Evolutionary conservation across 2,888 invertebrate species (phyloP).

Genomic region (Lycia hirtaria): DNA sequence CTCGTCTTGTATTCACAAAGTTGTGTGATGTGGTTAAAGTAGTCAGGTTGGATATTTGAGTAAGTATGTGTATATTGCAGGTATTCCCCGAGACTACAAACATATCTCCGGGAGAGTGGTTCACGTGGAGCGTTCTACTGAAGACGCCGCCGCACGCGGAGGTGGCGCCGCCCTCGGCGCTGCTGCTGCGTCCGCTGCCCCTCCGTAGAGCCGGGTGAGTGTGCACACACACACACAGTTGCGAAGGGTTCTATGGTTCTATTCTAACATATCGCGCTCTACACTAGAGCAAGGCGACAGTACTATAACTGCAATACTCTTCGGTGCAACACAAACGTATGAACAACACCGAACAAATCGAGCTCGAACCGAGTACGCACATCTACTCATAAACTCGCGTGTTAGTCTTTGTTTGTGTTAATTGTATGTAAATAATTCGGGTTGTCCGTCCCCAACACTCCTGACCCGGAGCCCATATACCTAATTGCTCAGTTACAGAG

Average conservation of each 20-base stretch:
- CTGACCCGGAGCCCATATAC: not conserved
- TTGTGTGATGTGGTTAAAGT: not conserved
- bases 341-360: too few species aligned
- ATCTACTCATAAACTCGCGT: too few species aligned
- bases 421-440: not conserved
- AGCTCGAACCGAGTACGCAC: too few species aligned
- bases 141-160: conserved; percentile 26
- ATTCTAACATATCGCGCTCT: too few species aligned
- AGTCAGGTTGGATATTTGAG: not conserved
- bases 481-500: conserved; percentile 7
- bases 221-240: too few species aligned
- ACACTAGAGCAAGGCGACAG: too few species aligned
- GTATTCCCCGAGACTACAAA: conserved; percentile 46
- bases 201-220: conserved; percentile 43
- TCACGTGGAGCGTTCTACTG: conserved; percentile 48
- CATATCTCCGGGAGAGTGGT: conserved; percentile 44
- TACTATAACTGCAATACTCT: too few species aligned
- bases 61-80: conserved; percentile 35
- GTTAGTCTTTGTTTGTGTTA: not conserved
- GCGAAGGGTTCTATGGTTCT: too few species aligned
- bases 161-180: conserved; percentile 39
- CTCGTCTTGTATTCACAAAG: too few species aligned
- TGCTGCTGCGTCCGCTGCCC: conserved; percentile 50
- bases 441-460: not conserved
- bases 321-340: too few species aligned